These are phyloP conservation scores for Dendrolimus punctatus DNA, from an alignment of 1,140 invertebrate genomes.

Conservation along the genomic window DNA sequence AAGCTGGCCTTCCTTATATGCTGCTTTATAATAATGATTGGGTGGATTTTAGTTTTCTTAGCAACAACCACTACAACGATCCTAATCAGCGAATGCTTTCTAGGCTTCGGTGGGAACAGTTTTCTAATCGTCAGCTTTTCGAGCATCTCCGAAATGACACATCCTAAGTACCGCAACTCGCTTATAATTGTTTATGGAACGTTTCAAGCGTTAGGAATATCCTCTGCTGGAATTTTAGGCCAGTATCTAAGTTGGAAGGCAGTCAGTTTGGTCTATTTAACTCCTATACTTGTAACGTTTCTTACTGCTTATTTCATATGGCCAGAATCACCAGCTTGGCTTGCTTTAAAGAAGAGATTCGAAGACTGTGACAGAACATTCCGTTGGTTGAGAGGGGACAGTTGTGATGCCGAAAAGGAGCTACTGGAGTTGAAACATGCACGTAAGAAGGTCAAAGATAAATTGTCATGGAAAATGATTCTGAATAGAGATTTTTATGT, in stretches of 20 bases:
- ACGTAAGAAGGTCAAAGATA: neutral
- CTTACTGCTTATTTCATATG: slow-evolving; percentile 1
- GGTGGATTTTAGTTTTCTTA: slow-evolving; percentile 3
- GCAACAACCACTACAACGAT: slow-evolving; percentile 1
- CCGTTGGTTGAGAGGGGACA: slow-evolving; percentile 9
- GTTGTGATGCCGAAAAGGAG: slow-evolving; percentile 5
- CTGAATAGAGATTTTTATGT: slow-evolving; percentile 11
- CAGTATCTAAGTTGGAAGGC: slow-evolving; percentile 13
- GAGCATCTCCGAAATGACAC: slow-evolving; percentile 9
- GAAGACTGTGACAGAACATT: slow-evolving; percentile 9
- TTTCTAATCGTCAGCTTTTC: slow-evolving; percentile 5
- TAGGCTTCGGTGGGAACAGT: slow-evolving; percentile 8
- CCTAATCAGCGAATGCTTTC: slow-evolving; percentile 10
- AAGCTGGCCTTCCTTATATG: slow-evolving; percentile 6
- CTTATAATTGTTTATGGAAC: slow-evolving; percentile 3
- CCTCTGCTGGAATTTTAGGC: slow-evolving; percentile 5
- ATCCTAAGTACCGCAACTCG: slow-evolving; percentile 5
- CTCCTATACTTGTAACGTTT: slow-evolving; percentile 3
- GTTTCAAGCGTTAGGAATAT: slow-evolving; percentile 8
- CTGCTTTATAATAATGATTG: slow-evolving; percentile 8
- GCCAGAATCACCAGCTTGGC: slow-evolving; percentile 12
- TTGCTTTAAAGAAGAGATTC: slow-evolving; percentile 11
- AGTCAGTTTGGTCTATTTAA: slow-evolving; percentile 4
- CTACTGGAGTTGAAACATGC: slow-evolving; percentile 4
- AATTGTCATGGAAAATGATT: neutral